These are phyloP conservation scores for Theropithecus gelada DNA, from an alignment of 2,113 vertebrate genomes.

Conservation along the genomic window DNA sequence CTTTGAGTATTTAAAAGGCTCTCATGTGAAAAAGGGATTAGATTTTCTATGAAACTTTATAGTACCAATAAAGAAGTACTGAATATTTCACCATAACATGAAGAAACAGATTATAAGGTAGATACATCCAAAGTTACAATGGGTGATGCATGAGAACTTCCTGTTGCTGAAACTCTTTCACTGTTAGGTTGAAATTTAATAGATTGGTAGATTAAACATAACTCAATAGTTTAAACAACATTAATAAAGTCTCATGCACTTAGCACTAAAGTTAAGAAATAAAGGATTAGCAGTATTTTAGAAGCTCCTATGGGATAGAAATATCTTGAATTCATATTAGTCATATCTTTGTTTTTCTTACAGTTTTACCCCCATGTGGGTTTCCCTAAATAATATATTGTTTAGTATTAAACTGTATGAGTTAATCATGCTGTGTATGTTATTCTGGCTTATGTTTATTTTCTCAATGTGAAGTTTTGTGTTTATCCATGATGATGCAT, in stretches of 20 bases:
- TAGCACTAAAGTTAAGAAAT: neutral
- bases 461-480: neutral
- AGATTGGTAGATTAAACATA: slow-evolving; percentile 8
- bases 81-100: neutral
- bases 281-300: neutral
- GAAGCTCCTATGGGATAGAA: neutral
- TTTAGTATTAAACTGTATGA: neutral
- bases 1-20: slow-evolving; percentile 44
- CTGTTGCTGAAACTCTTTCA: neutral
- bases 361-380: neutral
- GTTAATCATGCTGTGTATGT: neutral
- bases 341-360: neutral
- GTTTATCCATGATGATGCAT: neutral
- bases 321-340: neutral
- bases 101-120: slow-evolving; percentile 20
- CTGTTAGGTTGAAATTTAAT: neutral
- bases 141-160: neutral
- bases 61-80: neutral
- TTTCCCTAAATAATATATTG: neutral
- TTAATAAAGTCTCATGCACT: neutral
- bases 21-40: neutral
- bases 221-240: slow-evolving; percentile 22
- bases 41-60: slow-evolving; percentile 54
- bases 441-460: neutral
- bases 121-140: neutral